A percentile compares a stretch with the other conserved stretches of the same genome.
Evolutionary conservation across 2,113 vertebrate species (phyloP).

Genomic region (Burhinus bistriatus): DNA sequence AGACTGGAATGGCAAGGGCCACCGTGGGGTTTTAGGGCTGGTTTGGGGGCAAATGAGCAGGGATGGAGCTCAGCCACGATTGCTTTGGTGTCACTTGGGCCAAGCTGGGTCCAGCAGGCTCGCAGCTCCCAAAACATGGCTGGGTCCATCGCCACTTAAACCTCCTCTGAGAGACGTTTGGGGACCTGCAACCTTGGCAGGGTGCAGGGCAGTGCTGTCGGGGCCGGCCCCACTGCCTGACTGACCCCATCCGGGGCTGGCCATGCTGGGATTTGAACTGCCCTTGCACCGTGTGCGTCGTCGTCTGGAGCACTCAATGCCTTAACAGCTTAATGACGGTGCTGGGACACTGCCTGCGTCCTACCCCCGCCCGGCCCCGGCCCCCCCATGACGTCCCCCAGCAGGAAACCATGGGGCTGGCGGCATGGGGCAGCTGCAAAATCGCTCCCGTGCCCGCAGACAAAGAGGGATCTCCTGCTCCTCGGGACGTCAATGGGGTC

Average conservation of each 20-base stretch:
- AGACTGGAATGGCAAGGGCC: not conserved
- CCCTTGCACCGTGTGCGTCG: slow-evolving; percentile 60
- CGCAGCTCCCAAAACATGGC: fast-evolving
- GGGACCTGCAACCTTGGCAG: not conserved
- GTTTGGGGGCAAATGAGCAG: not conserved
- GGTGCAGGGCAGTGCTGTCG: fast-evolving
- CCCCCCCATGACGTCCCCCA: not conserved
- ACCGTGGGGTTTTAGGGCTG: not conserved
- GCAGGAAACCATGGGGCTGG: slow-evolving; percentile 13
- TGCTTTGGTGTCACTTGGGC: not conserved
- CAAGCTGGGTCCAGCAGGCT: fast-evolving
- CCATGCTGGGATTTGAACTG: slow-evolving; percentile 75
- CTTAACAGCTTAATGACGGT: slow-evolving; percentile 73
- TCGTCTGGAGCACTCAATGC: slow-evolving; percentile 62
- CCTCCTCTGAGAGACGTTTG: fast-evolving
- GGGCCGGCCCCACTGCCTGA: not conserved
- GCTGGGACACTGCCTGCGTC: not conserved
- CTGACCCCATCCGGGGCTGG: not conserved
- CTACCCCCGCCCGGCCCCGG: not conserved
- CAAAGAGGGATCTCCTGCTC: not conserved
- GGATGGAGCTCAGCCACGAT: not conserved
- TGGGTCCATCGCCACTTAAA: fast-evolving
- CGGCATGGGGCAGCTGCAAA: not conserved
- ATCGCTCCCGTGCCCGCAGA: not conserved
- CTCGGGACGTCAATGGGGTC: not conserved